Percentiles rank a stretch among this genome's conserved stretches.
Evolutionary conservation across 1,140 invertebrate genomes (phyloP).

Genomic region (Lepidurus arcticus): DNA sequence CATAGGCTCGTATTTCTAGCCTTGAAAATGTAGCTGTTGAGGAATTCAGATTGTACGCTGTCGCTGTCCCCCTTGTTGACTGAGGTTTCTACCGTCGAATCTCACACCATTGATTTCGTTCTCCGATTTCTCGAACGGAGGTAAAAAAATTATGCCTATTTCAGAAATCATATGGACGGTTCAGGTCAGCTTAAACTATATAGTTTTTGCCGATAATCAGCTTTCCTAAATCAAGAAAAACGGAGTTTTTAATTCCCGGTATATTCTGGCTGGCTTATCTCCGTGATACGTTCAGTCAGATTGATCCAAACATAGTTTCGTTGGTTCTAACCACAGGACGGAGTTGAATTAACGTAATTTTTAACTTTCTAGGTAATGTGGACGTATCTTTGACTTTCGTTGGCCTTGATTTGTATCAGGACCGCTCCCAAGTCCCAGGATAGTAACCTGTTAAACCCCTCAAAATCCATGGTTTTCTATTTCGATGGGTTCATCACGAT

Average conservation of each 20-base stretch:
- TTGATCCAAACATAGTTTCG: neutral
- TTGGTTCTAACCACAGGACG: too few species aligned
- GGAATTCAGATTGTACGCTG: constrained; percentile 65
- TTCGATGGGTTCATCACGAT: too few species aligned
- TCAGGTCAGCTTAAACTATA: constrained; percentile 33
- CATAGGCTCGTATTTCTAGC: constrained; percentile 48
- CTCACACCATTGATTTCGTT: constrained; percentile 67
- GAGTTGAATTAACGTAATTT: neutral
- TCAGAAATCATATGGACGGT: constrained; percentile 31
- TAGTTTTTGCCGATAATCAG: constrained; percentile 31
- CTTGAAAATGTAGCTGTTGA: constrained; percentile 52
- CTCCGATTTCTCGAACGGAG: constrained; percentile 70
- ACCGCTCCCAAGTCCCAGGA: too few species aligned
- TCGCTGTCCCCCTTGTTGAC: constrained; percentile 63
- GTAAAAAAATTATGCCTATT: constrained; percentile 49
- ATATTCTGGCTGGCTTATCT: neutral
- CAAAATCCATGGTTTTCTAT: too few species aligned
- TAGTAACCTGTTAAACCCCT: too few species aligned
- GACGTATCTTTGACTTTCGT: constrained; percentile 99
- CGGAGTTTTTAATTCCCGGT: neutral
- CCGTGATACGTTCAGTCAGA: neutral
- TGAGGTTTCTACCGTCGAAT: constrained; percentile 57
- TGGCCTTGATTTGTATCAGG: constrained; percentile 49
- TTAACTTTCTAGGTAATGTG: constrained; percentile 66
- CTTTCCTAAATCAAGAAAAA: neutral